Base-by-base conservation (phyloP, 2,888 invertebrate species). In the Ectemnius lituratus region DNA sequence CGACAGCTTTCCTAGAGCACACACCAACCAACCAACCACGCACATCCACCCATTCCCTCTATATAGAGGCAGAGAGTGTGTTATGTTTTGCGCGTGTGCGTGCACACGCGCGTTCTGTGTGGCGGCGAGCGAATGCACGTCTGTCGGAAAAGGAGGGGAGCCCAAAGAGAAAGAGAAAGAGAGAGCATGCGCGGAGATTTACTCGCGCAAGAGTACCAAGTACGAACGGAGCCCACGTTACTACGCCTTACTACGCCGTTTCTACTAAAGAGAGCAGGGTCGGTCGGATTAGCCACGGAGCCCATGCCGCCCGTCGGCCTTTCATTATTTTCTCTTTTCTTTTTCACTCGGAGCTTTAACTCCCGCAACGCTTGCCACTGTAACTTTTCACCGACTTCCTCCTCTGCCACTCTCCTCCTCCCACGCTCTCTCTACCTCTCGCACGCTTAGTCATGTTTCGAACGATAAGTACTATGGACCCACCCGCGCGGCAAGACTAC, bases 201-300 rank as follows among this genome's bases (percentile, higher is more conserved):
- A 72, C 60, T 72, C 62, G 64, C 66, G 66, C 63, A 75, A 60
- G 58, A 62, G 69, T 66, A 64, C 52, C 46, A 71, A 60, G 28
- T 67, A 62, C 57, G 23, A n/a, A 20, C 23, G 23, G 23, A 23
- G 37, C 37, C 49, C 60, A 56, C 47, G 49, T 16, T 58, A 67
- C 72, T 64, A 64, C 70, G 73, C 49, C 62, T 61, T 65, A 70
- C 62, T 67, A 75, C 77, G 73, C 63, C 73, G 75, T 70, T 75
- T 71, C 75, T 73, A 67, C 62, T 59, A 70, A 72, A 63, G 79
- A 61, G 62, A 70, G 62, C 78, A 70, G 77, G 52, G 52, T 52
- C 62, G 52, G 70, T 49, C 73, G 78, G 68, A 73, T 76, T 68
- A 66, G 57, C 52, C 60, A 37, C 37, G 60, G 62, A 67, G 18